Base-by-base conservation (phyloP, 1,140 invertebrate genomes). In the Diorhabda sublineata region DNA sequence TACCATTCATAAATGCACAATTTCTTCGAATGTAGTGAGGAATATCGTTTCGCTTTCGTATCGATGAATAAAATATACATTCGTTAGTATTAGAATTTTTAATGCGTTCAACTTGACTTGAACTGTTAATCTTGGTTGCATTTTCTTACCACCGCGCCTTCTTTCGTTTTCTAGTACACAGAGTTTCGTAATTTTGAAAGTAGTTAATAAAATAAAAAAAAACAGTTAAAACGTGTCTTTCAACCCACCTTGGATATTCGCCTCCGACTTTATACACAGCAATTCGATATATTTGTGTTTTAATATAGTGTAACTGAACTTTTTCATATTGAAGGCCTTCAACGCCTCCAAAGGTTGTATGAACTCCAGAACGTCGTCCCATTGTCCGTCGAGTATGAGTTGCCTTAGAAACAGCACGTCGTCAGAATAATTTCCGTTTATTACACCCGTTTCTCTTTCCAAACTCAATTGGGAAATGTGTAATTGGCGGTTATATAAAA, bases 351-450 rank as follows among this genome's bases (percentile, higher is more conserved):
- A 83, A 0, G 97, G 97, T 82, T 98, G 94, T 64, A 98, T 92
- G 81, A 98, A 99, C 77, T 98, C 95, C 11, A 98, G 83, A 2
- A 94, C 95, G 82, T 98, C 96, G 82, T 99, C 97, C 97, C 97
- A 98, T 83, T 98, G 95, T 42, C 97, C 97, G 82, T 98, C 97
- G 7, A 98, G 86, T 73, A 98, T 97, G 7, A 98, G 86, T 82
- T 94, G 96, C 8, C 97, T 86, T 3, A 98, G 84, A 80, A 98
- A 98, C 0, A 98, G 85, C 1, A 97, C 88, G 81, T 98, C 97
- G 80, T 98, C 93, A 43, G 95, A 83, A 86, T 91, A 89, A 83
- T 94, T 84, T 78, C 89, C 95, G 83, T 98, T 99, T 77, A 98
- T 96, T 41, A 98, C 90, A 8, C 96, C 96, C 0, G 96, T 96